These are phyloP conservation scores for Corydoras maculifer DNA, from an alignment of 2,113 vertebrate genomes.

Conservation along the genomic window DNA sequence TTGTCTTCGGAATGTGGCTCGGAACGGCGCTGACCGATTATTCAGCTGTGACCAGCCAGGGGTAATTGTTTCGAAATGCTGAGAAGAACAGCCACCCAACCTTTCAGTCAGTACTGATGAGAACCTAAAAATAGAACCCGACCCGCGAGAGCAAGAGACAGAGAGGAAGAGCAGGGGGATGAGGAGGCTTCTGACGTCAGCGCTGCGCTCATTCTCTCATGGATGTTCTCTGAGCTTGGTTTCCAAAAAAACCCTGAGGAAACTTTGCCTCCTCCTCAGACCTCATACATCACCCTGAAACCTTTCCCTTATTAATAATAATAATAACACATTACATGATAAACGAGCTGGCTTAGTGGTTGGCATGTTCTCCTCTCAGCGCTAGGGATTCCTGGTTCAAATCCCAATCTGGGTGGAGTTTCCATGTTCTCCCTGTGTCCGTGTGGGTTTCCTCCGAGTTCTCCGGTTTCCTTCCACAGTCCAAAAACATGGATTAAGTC, in stretches of 20 bases:
- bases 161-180: slow-evolving; percentile 1
- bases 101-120: slow-evolving; percentile 33
- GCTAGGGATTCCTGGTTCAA: too few species aligned
- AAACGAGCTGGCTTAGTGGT: too few species aligned
- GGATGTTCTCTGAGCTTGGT: slow-evolving; percentile 2
- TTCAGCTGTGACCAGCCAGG: slow-evolving; percentile 20
- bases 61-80: slow-evolving; percentile 28
- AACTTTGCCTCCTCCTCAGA: neutral
- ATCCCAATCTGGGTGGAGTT: too few species aligned
- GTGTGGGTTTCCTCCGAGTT: too few species aligned
- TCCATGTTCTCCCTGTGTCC: too few species aligned
- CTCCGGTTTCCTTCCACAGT: too few species aligned
- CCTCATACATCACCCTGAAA: neutral
- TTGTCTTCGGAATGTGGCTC: neutral
- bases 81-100: slow-evolving; percentile 20
- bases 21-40: slow-evolving; percentile 7
- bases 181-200: slow-evolving; percentile 31
- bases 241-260: neutral
- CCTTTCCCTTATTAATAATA: neutral
- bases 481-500: too few species aligned
- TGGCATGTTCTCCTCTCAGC: too few species aligned
- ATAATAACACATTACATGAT: too few species aligned
- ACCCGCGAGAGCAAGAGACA: slow-evolving; percentile 2
- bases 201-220: slow-evolving; percentile 7
- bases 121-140: slow-evolving; percentile 39